Percentiles rank a stretch among this genome's conserved stretches.
Evolutionary conservation across 2,113 vertebrate genomes (phyloP).

Genomic region (Hyperopisus bebe): DNA sequence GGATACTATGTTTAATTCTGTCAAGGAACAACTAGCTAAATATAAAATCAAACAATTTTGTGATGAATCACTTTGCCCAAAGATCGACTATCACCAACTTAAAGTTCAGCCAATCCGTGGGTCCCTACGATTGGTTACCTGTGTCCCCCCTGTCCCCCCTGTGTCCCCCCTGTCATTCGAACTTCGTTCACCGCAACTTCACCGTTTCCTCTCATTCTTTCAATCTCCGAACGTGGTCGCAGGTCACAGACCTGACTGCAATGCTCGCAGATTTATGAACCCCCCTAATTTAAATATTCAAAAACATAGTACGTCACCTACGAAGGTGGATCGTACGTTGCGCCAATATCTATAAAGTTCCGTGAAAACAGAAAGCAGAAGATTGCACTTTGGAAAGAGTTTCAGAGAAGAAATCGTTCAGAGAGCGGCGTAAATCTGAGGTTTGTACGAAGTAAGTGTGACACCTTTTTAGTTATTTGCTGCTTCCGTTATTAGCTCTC

Average conservation of each 20-base stretch:
- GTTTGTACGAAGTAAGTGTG: slow-evolving; percentile 33
- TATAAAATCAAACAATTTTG: neutral
- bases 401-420: neutral
- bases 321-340: slow-evolving; percentile 61
- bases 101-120: slow-evolving; percentile 16
- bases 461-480: neutral
- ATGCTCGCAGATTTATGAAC: slow-evolving; percentile 41
- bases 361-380: slow-evolving; percentile 38
- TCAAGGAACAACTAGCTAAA: neutral
- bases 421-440: slow-evolving; percentile 22
- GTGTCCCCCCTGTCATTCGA: neutral
- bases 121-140: slow-evolving; percentile 37
- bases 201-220: slow-evolving; percentile 21
- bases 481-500: neutral
- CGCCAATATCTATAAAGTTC: slow-evolving; percentile 69
- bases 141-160: neutral
- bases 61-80: neutral
- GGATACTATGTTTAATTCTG: neutral
- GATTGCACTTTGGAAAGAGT: slow-evolving; percentile 21
- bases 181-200: slow-evolving; percentile 10
- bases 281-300: slow-evolving; percentile 62
- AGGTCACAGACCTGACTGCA: slow-evolving; percentile 39
- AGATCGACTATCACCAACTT: neutral
- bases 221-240: slow-evolving; percentile 23
- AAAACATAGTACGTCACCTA: slow-evolving; percentile 56